Evolutionary conservation across 2,888 invertebrate genomes (phyloP), one percentile per base, ranked within the genome.

Genomic region (Achlya flavicornis): DNA sequence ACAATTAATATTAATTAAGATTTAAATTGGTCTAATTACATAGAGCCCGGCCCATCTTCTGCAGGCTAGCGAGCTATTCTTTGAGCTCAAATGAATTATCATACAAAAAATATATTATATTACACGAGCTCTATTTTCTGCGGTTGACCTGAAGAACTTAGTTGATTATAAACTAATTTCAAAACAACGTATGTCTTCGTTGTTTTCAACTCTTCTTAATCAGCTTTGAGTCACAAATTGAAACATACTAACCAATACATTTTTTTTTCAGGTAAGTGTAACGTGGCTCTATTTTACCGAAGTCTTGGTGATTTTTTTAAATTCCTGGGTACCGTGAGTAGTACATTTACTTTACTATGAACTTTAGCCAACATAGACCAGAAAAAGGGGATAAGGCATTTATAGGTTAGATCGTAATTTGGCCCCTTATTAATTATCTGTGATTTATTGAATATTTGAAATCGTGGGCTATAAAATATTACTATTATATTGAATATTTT

Each of bases 1-100:
- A 92, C 93, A 93, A 93, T 93, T 93, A 93, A 92, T 93, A 93
- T 92, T 92, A 93, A 93, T 93, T 93, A 93, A 90, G 92, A 93
- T 92, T 93, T 93, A 92, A 93, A 93, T 93, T 93, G 93, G 92
- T 92, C 91, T 93, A 92, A 93, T 93, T 93, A 92, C 88, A 90
- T 91, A 89, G 92, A 91, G 86, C 87, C 85, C 84, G 88, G 86
- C 82, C 88, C 88, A 87, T 88, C 90, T 89, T 84, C 83, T 83
- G 76, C 83, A 78, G 80, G 78, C 86, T 76, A 83, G 83, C 85
- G 76, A 82, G 86, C 83, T 83, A 85, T 86, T 84, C 87, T 86
- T 82, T 82, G 80, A 78, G 77, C 73, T 77, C 75, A 76, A 79
- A 83, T 76, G 79, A 78, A 85, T 85, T 81, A 78, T 80, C 75